Evolutionary conservation across 2,113 vertebrate genomes (phyloP).

Genomic region (Rhinopomastus cyanomelas): DNA sequence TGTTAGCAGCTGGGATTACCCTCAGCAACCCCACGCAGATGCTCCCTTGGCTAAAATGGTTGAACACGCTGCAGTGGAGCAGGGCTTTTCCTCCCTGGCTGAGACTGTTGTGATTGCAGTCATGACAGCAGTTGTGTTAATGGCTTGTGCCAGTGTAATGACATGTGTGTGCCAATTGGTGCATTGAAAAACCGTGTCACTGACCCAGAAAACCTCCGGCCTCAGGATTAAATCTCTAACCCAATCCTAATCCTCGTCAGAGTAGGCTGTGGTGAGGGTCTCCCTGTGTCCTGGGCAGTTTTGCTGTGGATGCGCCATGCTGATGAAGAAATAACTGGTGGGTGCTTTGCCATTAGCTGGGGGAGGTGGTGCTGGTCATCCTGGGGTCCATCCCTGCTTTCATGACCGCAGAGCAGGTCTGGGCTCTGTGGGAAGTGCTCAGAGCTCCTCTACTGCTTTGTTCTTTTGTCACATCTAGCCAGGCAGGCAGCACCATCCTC

Average conservation of each 20-base stretch:
- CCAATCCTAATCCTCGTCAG: neutral
- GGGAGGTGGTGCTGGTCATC: neutral
- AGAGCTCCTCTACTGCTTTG: no score
- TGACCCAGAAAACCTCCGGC: conserved; percentile 35
- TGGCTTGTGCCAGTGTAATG: neutral
- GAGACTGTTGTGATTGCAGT: rapidly evolving
- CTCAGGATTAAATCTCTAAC: conserved; percentile 23
- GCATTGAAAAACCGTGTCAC: neutral
- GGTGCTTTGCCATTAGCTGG: neutral
- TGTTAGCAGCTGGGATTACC: neutral
- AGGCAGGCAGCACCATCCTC: neutral
- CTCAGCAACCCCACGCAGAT: neutral
- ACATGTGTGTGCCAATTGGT: neutral
- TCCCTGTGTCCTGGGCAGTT: neutral
- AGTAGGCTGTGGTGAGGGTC: neutral
- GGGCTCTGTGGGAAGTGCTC: rapidly evolving
- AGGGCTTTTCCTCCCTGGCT: neutral
- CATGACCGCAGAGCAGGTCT: rapidly evolving
- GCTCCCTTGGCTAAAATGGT: neutral
- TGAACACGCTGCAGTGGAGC: rapidly evolving
- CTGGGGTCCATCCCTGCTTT: neutral
- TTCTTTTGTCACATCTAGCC: neutral
- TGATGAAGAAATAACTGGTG: neutral
- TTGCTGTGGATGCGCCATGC: rapidly evolving
- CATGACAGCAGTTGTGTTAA: neutral